Evolutionary conservation across 2,888 invertebrate genomes (phyloP), one percentile per base, ranked within the genome.

Genomic region (Hylaea fasciaria): DNA sequence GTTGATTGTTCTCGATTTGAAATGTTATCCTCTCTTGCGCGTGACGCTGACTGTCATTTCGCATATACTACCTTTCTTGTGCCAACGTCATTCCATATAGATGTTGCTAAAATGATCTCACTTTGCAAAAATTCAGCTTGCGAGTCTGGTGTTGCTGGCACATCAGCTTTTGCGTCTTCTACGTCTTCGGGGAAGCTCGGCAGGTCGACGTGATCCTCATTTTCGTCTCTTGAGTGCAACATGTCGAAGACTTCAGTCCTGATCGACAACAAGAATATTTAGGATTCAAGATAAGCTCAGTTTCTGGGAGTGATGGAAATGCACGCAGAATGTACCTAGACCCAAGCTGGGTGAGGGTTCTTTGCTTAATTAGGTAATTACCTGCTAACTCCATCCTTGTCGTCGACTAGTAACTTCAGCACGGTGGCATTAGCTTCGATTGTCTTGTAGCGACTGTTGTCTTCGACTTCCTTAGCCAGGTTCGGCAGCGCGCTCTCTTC

Each of bases 211-310:
- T 90, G 87, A 0, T 85, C 81, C 16, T 81, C 80, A 59, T 83
- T 80, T 58, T 92, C 89, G 44, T 91, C 90, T 17, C 83, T 85
- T 1, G 92, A 91, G 68, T 93, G 89, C 17, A 93, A 82, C 89
- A 93, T 91, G 74, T 93, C 93, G 68, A 92, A 89, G 37, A 92
- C 89, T 75, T 93, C 93, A 0, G 91, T 83, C 56, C 91, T 91
- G 71, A 14, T 53, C 0, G 53, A 55, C 4, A 29, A 47, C 49
- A 52, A 10, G 17, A 22, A 22, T 17, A 40, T n/a, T 11, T 37
- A 3, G 7, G 10, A n/a, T 37, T 11, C 10, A 37, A 37, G 12
- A 22, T 22, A 3, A 22, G n/a, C 22, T 22, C 5, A 22, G 22
- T 3, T 22, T 5, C 22, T 22, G n/a, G 4, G 37, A n/a, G 12